phyloP scores from a whole-genome alignment of 92 coral and sea anemone species.

The Bergia sp. region DNA sequence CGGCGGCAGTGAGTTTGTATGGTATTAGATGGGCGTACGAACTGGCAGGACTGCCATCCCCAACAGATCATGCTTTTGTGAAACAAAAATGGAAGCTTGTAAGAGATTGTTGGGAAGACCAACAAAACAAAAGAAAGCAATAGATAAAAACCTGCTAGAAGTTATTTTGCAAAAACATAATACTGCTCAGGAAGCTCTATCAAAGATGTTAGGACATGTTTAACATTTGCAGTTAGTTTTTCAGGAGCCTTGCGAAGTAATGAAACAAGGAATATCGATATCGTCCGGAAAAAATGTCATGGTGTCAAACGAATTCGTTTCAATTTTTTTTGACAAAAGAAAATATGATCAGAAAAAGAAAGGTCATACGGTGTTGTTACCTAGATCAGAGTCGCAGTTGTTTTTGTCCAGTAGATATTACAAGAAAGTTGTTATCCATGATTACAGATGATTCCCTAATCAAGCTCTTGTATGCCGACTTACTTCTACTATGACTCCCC shows the following conservation, averaged over 20 bases:
- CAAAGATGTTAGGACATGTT: too few species aligned
- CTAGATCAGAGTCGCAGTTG: background rate
- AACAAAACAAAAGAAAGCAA: too few species aligned
- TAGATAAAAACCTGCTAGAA: too few species aligned
- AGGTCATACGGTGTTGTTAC: too few species aligned
- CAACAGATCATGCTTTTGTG: constrained; percentile 57
- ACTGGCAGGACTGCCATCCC: constrained; percentile 60
- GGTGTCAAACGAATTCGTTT: too few species aligned
- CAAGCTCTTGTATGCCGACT: constrained; percentile 9
- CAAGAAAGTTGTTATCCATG: background rate
- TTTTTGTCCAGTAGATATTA: constrained; percentile 37
- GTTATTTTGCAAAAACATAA: too few species aligned
- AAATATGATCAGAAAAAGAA: too few species aligned
- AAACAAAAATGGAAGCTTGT: constrained; percentile 62
- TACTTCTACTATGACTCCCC: constrained; percentile 30
- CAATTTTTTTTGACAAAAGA: too few species aligned
- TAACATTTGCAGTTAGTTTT: too few species aligned
- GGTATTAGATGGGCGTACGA: constrained; percentile 62
- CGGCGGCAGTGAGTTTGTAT: constrained; percentile 42
- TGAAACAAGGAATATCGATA: too few species aligned
- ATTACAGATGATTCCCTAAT: constrained; percentile 38
- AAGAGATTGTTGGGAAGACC: constrained; percentile 32
- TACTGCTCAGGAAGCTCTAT: constrained; percentile 31
- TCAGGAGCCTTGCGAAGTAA: too few species aligned
- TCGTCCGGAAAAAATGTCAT: too few species aligned